A percentile compares a stretch with the other conserved stretches of the same genome.
phyloP scores from a whole-genome alignment of 1,140 invertebrate genomes.

The Hetaerina americana region DNA sequence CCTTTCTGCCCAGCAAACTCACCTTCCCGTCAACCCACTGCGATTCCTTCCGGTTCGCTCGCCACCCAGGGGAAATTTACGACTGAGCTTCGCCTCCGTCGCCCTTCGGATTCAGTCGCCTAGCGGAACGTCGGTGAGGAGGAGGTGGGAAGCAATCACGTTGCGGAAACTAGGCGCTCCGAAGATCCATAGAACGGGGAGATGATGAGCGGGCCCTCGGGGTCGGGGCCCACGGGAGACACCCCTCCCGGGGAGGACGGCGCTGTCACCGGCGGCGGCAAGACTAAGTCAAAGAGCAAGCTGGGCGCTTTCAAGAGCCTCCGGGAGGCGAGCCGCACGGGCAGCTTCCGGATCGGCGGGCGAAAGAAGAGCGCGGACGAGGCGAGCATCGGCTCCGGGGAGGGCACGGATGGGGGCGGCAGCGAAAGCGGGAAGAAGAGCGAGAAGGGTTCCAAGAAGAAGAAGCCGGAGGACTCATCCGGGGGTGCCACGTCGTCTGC shows the following conservation, averaged over 20 bases:
- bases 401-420: constrained; percentile 3
- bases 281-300: background rate
- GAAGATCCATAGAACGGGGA: no score
- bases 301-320: background rate
- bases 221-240: background rate
- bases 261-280: background rate
- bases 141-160: no score
- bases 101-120: no score
- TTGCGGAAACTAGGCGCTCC: no score
- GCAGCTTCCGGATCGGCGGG: background rate
- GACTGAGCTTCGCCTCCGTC: no score
- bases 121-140: no score
- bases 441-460: constrained; percentile 9
- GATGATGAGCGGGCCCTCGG: background rate
- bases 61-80: no score
- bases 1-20: no score
- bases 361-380: constrained; percentile 14
- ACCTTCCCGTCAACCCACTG: no score
- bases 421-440: constrained; percentile 4
- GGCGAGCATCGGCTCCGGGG: background rate
- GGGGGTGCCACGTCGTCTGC: constrained; percentile 6
- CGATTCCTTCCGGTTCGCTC: no score
- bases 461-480: constrained; percentile 6
- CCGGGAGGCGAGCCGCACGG: background rate
- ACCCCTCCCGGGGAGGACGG: background rate